Percentiles rank a stretch among this genome's conserved stretches.
These are phyloP conservation scores for Epizoanthus rinbou DNA, from an alignment of 92 coral and sea anemone genomes.

Conservation along the genomic window DNA sequence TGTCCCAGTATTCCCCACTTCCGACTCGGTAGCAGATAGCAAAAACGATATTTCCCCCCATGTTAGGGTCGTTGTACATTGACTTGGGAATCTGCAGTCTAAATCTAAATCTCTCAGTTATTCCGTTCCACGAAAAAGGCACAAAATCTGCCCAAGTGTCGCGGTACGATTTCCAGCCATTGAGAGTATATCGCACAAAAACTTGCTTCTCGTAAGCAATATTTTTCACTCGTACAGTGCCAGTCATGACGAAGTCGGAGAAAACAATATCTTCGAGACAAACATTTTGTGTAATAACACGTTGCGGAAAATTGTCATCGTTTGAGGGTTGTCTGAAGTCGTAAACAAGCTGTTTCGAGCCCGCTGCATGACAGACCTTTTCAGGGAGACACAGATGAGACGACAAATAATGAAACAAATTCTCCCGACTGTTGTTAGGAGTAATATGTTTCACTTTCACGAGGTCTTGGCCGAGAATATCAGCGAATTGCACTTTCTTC, in stretches of 20 bases:
- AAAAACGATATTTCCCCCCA: slow-evolving; percentile 59
- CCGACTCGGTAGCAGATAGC: slow-evolving; percentile 73
- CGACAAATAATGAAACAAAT: slow-evolving; percentile 42
- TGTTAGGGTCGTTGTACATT: slow-evolving; percentile 59
- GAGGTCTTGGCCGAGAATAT: slow-evolving; percentile 82
- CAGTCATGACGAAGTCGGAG: slow-evolving; percentile 79
- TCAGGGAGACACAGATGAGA: neutral
- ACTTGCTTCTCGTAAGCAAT: slow-evolving; percentile 81
- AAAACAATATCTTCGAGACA: slow-evolving; percentile 88
- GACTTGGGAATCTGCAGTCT: slow-evolving; percentile 57
- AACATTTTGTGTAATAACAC: slow-evolving; percentile 63
- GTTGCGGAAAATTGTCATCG: slow-evolving; percentile 54
- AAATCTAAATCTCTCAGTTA: slow-evolving; percentile 79
- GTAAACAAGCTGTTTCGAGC: slow-evolving; percentile 16
- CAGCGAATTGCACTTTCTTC: slow-evolving; percentile 93
- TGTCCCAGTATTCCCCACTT: slow-evolving; percentile 86
- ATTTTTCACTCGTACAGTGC: slow-evolving; percentile 81
- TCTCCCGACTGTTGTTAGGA: slow-evolving; percentile 83
- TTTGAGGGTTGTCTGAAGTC: slow-evolving; percentile 71
- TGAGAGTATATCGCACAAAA: slow-evolving; percentile 72
- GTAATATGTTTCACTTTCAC: slow-evolving; percentile 88
- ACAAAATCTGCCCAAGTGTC: slow-evolving; percentile 90
- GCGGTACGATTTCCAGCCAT: slow-evolving; percentile 66
- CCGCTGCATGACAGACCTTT: neutral
- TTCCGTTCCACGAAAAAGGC: slow-evolving; percentile 73